Base-by-base conservation (phyloP, 2,113 vertebrate genomes). In the Coptodon rendalli region DNA sequence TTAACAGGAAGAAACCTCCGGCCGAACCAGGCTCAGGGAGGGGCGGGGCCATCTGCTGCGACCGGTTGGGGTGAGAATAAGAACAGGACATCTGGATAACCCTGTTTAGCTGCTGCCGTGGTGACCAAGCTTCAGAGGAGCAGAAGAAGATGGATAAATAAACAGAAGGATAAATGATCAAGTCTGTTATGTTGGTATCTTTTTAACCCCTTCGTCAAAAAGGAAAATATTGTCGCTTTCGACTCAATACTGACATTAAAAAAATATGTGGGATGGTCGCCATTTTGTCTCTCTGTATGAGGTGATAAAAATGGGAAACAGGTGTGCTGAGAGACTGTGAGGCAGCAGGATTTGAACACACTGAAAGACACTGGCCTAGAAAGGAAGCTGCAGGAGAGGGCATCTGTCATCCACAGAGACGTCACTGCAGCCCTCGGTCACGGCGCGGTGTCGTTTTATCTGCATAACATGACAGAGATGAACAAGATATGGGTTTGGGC, bases 391-490 rank as follows among this genome's bases (percentile, higher is more conserved):
- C 38, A 17, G 79, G 87, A 73, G 80, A 87, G 82, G 29, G 24
- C 34, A 59, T 89, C 84, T 71, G 88, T 86, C 86, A 50, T 83
- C 89, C 73, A 24, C 48, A 0, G 63, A 80, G 83, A 63, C 45
- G 24, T 56, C 43, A 17, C 43, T 9, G 78, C 81, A 17, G 56
- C 87, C 57, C 2, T 29, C 40, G 40, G 85, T 82, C 78, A 48
- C 68, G 1, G 36, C 80, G 1, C 29, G 0, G 27, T 12, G 48
- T 78, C n/a, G n/a, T 48, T 89, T 54, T 24, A 85, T 86, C 82
- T 87, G 73, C 88, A 68, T 84, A 78, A 89, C 11, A 3, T 7
- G 19, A 84, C 83, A 68, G 34, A 84, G 48, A 84, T 6, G 6
- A 85, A 57, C 40, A 80, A 29, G 86, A 90, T 16, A 45, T 17